These are phyloP conservation scores for Bibio marci DNA, from an alignment of 2,888 invertebrate species.

Conservation along the genomic window DNA sequence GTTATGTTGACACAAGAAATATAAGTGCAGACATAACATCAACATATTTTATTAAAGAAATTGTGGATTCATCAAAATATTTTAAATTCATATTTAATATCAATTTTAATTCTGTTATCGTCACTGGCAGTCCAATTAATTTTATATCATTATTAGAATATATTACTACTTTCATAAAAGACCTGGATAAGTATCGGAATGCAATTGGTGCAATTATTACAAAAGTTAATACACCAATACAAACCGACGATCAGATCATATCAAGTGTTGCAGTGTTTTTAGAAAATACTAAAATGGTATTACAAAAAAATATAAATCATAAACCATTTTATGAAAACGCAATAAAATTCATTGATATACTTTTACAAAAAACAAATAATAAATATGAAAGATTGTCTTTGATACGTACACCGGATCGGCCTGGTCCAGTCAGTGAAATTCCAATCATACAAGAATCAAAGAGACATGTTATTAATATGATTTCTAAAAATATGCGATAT, in stretches of 20 bases:
- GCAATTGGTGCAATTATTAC: too few species aligned
- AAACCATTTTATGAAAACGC: slow-evolving; percentile 2
- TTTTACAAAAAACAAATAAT: background rate
- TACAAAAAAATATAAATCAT: background rate
- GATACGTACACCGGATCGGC: slow-evolving; percentile 3
- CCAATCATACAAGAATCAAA: background rate
- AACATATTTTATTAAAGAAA: slow-evolving; percentile 17
- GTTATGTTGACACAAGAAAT: slow-evolving; percentile 10
- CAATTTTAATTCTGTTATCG: slow-evolving; percentile 3
- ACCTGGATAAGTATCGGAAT: too few species aligned
- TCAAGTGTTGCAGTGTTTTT: background rate
- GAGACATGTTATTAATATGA: background rate
- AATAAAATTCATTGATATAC: background rate
- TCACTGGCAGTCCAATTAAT: too few species aligned
- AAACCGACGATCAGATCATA: background rate
- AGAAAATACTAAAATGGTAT: background rate
- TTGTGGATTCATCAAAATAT: slow-evolving; percentile 11
- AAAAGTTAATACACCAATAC: too few species aligned
- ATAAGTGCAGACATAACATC: slow-evolving; percentile 15
- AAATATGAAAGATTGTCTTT: slow-evolving; percentile 2
- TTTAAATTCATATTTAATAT: slow-evolving; percentile 16
- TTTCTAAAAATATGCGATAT: background rate
- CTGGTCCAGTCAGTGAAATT: background rate
- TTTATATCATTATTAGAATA: too few species aligned
- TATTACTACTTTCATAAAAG: too few species aligned